Evolutionary conservation across 2,888 invertebrate species (phyloP).

Genomic region (Hartigia nigra): DNA sequence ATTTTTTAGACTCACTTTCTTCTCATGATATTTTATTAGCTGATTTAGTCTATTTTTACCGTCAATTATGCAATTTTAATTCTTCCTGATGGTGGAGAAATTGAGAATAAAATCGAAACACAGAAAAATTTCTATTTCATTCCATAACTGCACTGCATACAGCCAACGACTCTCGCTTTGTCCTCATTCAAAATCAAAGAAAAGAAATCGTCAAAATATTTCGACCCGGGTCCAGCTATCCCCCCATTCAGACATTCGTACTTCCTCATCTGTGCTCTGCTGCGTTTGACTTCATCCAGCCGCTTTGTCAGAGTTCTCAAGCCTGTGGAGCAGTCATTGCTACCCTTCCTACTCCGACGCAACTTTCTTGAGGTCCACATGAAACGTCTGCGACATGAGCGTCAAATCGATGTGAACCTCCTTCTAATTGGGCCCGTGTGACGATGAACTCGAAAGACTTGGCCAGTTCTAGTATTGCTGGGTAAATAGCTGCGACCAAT

Average conservation of each 20-base stretch:
- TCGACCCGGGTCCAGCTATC: too few species aligned
- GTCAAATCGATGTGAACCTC: not conserved
- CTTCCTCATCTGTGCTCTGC: not conserved
- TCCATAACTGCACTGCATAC: too few species aligned
- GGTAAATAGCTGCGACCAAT: not conserved
- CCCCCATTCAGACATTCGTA: not conserved
- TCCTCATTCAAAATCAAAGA: too few species aligned
- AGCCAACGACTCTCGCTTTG: too few species aligned
- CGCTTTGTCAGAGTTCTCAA: constrained; percentile 7
- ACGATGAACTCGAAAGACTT: not conserved
- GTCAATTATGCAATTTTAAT: too few species aligned
- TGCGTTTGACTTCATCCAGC: not conserved
- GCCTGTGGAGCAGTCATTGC: not conserved
- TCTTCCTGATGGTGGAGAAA: too few species aligned
- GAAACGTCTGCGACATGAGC: not conserved
- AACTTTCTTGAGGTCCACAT: not conserved
- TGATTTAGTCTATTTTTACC: too few species aligned
- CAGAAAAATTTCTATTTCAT: too few species aligned
- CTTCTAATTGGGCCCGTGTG: not conserved
- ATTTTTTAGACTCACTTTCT: too few species aligned
- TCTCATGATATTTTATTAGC: too few species aligned
- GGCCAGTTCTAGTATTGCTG: not conserved
- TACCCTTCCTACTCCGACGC: not conserved
- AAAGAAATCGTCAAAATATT: too few species aligned
- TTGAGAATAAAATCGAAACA: too few species aligned